Percentiles rank a stretch among this genome's conserved stretches.
These are phyloP conservation scores for Paratrypauchen microcephalus DNA, from an alignment of 2,797 vertebrate species.

Conservation along the genomic window DNA sequence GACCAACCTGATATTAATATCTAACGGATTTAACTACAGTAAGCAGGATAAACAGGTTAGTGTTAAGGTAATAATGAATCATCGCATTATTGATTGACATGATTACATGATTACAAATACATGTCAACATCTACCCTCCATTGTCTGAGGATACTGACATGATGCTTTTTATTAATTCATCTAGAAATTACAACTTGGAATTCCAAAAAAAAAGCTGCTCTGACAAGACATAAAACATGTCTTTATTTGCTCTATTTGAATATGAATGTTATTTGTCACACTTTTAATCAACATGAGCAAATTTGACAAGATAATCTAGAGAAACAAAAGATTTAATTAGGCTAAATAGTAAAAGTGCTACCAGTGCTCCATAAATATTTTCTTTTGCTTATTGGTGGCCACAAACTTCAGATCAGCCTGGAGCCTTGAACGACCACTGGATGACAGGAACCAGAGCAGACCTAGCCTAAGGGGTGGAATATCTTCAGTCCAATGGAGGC, in stretches of 20 bases:
- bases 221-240: not conserved
- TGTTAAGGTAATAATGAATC: not conserved
- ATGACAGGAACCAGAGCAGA: constrained; percentile 62
- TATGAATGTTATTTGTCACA: not conserved
- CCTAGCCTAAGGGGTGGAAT: constrained; percentile 79
- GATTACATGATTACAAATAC: not conserved
- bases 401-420: constrained; percentile 30
- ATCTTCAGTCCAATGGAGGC: constrained; percentile 30
- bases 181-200: not conserved
- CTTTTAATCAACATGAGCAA: not conserved
- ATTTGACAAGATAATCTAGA: not conserved
- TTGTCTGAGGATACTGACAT: not conserved
- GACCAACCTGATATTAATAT: not conserved
- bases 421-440: constrained; percentile 19
- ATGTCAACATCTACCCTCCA: not conserved
- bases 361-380: not conserved
- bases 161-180: not conserved
- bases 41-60: not conserved
- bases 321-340: not conserved
- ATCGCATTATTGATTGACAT: not conserved
- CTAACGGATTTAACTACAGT: not conserved
- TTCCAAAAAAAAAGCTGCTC: not conserved
- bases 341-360: constrained; percentile 1
- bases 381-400: constrained; percentile 12
- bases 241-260: not conserved